These are phyloP conservation scores for Drosophila ananassae DNA, from an alignment of 1,140 invertebrate genomes.

Conservation along the genomic window DNA sequence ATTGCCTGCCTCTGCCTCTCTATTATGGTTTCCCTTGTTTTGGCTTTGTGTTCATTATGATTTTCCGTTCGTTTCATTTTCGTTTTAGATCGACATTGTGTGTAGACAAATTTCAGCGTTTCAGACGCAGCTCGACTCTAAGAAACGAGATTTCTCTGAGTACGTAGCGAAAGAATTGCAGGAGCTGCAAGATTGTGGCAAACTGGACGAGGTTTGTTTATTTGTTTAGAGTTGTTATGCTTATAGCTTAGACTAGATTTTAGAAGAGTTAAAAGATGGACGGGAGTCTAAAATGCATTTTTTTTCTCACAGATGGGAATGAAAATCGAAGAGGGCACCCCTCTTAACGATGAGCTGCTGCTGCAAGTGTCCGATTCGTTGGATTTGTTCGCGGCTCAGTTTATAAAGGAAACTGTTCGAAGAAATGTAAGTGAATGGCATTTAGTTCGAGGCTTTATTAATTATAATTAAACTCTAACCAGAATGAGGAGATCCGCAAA, in stretches of 20 bases:
- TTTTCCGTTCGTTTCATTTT: conserved; percentile 82
- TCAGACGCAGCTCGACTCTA: conserved; percentile 85
- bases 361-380: conserved; percentile 75
- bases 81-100: conserved; percentile 87
- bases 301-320: conserved; percentile 64
- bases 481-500: conserved; percentile 81
- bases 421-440: conserved; percentile 62
- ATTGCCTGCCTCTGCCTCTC: conserved; percentile 36
- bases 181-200: conserved; percentile 85
- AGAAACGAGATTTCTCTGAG: conserved; percentile 85
- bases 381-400: conserved; percentile 73
- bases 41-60: conserved; percentile 74
- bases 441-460: not conserved
- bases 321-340: conserved; percentile 75
- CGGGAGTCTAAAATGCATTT: not conserved
- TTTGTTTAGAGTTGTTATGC: conserved; percentile 39
- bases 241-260: conserved; percentile 17
- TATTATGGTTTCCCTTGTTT: conserved; percentile 62
- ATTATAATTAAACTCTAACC: not conserved
- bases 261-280: not conserved
- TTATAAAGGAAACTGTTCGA: conserved; percentile 79
- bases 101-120: conserved; percentile 85
- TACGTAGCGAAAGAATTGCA: conserved; percentile 85
- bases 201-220: conserved; percentile 84
- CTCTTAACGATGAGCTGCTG: conserved; percentile 74